phyloP scores from a whole-genome alignment of 2,113 vertebrate genomes.

The human region GRCh38 chr4:90198501-90199000 shows the following conservation, averaged over 20 bases:
- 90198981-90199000: not conserved
- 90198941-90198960: not conserved
- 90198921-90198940: not conserved
- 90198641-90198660: not conserved
- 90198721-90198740: constrained; percentile 49
- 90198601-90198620: constrained; percentile 29
- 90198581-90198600: constrained; percentile 41
- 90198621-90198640: constrained; percentile 45
- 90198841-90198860: not conserved
- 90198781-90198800: constrained; percentile 54
- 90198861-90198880: constrained; percentile 12
- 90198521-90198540: not conserved
- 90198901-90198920: not conserved
- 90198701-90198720: constrained; percentile 52
- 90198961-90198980: constrained; percentile 3
- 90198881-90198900: not conserved
- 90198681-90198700: constrained; percentile 64
- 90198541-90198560: not conserved
- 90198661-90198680: constrained; percentile 68
- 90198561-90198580: constrained; percentile 38
- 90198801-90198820: not conserved
- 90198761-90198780: constrained; percentile 36
- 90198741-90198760: constrained; percentile 45
- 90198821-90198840: not conserved
- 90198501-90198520: not conserved